phyloP scores from a whole-genome alignment of 2,113 vertebrate genomes.

The Mus spicilegus region DNA sequence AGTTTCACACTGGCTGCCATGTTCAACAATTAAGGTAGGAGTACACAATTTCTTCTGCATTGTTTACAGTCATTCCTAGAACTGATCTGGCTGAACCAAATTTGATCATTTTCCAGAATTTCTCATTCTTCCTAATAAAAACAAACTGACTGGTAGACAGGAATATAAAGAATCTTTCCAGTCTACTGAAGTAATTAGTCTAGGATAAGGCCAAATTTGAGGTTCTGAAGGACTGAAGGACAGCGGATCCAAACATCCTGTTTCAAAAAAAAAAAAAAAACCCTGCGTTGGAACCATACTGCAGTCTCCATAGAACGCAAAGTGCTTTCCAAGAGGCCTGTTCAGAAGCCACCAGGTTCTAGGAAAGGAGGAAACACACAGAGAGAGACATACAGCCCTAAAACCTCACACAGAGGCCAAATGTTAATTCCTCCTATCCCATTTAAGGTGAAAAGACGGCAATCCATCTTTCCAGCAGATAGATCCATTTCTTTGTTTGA shows the following conservation, averaged over 20 bases:
- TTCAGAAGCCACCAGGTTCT: conserved; percentile 61
- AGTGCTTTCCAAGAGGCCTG: conserved; percentile 73
- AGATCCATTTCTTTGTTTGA: conserved; percentile 79
- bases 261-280: background rate
- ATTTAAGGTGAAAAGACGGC: conserved; percentile 45
- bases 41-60: conserved; percentile 26
- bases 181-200: conserved; percentile 50
- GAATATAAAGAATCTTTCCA: conserved; percentile 17
- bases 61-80: conserved; percentile 56
- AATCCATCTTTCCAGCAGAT: conserved; percentile 53
- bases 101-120: conserved; percentile 57
- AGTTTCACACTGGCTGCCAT: conserved; percentile 24
- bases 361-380: conserved; percentile 10
- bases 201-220: background rate
- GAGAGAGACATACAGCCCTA: background rate
- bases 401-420: conserved; percentile 62
- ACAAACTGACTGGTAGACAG: background rate
- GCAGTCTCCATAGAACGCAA: conserved; percentile 74
- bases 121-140: conserved; percentile 61
- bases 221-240: conserved; percentile 66
- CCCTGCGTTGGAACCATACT: conserved; percentile 66
- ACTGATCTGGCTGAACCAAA: conserved; percentile 52
- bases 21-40: conserved; percentile 42
- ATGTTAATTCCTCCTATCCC: conserved; percentile 44
- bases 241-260: conserved; percentile 22